Evolutionary conservation across 2,113 vertebrate species (phyloP).

Genomic region (Pycnonotus jocosus): DNA sequence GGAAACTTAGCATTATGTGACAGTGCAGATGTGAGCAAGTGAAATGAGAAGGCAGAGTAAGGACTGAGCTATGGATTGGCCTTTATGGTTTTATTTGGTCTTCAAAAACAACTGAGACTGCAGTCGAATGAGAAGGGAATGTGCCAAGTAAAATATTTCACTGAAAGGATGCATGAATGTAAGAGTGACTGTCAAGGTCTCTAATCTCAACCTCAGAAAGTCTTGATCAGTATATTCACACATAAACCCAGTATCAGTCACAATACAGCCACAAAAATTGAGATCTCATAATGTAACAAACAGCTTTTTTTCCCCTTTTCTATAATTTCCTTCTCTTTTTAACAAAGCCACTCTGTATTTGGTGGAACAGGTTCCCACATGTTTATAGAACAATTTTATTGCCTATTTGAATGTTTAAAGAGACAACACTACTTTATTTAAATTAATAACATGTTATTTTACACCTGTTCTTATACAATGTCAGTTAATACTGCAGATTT

Average conservation of each 20-base stretch:
- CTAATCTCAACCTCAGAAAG: neutral
- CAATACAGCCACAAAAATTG: neutral
- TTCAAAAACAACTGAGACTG: neutral
- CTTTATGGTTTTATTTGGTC: neutral
- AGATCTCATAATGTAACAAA: neutral
- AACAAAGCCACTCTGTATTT: slow-evolving; percentile 6
- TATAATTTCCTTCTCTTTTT: neutral
- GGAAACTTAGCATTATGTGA: neutral
- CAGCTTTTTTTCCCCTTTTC: accelerated
- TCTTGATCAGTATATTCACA: neutral
- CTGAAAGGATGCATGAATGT: neutral
- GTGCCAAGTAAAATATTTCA: neutral
- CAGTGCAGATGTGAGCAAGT: neutral
- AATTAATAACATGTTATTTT: slow-evolving; percentile 33
- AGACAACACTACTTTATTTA: slow-evolving; percentile 37
- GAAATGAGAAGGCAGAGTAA: neutral
- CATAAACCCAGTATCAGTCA: neutral
- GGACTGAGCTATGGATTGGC: neutral
- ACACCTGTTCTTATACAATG: neutral
- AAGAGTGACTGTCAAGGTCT: neutral
- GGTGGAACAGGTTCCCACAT: neutral
- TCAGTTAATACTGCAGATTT: neutral
- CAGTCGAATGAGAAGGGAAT: neutral
- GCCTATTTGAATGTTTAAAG: slow-evolving; percentile 36
- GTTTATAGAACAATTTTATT: slow-evolving; percentile 26